phyloP scores from a whole-genome alignment of 2,888 invertebrate species.

The Spodoptera picta region DNA sequence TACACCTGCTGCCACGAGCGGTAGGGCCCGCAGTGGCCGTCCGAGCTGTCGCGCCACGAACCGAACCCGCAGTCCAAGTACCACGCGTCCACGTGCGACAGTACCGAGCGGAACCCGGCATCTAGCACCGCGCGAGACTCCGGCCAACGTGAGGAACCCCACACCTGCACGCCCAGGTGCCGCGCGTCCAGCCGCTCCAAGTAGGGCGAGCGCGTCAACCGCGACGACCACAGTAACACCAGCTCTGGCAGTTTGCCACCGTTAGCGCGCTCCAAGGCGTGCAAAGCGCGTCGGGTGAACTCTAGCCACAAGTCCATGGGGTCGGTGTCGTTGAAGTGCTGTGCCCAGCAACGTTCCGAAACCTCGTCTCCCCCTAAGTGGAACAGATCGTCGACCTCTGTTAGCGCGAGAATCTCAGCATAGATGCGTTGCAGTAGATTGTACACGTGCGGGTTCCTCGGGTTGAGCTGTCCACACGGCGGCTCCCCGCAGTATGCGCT shows the following conservation, averaged over 20 bases:
- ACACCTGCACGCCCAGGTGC: conserved; percentile 92
- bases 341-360: conserved; percentile 94
- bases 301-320: conserved; percentile 94
- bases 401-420: conserved; percentile 92
- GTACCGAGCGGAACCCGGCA: conserved; percentile 93
- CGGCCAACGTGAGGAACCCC: conserved; percentile 95
- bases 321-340: conserved; percentile 92
- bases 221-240: conserved; percentile 93
- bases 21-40: conserved; percentile 96
- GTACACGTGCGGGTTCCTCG: conserved; percentile 93
- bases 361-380: conserved; percentile 96
- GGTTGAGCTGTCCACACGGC: conserved; percentile 95
- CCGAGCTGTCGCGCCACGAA: conserved; percentile 94
- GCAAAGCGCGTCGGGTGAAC: conserved; percentile 91
- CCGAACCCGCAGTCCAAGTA: conserved; percentile 96
- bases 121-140: conserved; percentile 93
- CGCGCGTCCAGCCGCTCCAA: conserved; percentile 87
- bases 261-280: conserved; percentile 90
- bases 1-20: conserved; percentile 96
- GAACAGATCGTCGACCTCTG: conserved; percentile 93
- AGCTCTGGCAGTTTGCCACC: conserved; percentile 87
- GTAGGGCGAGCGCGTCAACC: conserved; percentile 92
- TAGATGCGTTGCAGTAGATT: conserved; percentile 92
- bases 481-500: conserved; percentile 94
- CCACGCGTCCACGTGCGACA: conserved; percentile 96